Base-by-base conservation (phyloP, 2,113 vertebrate species). In the Phoxinus phoxinus region DNA sequence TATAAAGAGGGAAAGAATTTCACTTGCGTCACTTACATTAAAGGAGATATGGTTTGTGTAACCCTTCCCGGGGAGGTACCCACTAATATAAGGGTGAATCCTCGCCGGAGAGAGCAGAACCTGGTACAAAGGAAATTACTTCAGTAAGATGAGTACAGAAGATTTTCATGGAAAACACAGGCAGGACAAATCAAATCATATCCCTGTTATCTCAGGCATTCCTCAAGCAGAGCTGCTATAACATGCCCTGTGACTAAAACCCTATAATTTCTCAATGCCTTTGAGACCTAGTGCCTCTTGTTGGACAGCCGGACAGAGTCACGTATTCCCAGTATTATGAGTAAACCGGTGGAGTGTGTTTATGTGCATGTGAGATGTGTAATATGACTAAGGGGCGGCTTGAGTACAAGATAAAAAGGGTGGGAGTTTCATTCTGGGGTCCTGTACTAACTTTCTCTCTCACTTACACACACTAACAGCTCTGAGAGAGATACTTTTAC, bases 151-250 rank as follows among this genome's bases (percentile, higher is more conserved):
- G 2, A 80, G 41, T 44, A 46, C 21, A 81, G 15, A 1, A 44
- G 27, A 27, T 21, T 7, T 56, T 27, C 35, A 69, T 25, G 15
- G 10, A 83, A 41, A 85, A 85, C 63, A 67, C 53, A 15, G 27
- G 12, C 27, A 76, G 73, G 41, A 58, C 48, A 46, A 59, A 71
- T 19, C n/a, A 23, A 19, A 32, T 72, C 19, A 30, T 15, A n/a
- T 61, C 41, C 59, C 3, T 84, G 73, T 73, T 88, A 78, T 88
- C 41, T 30, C 30, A 53, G 32, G 17, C 79, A 85, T 85, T 83
- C 41, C 73, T 85, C 72, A 61, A 85, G 15, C 6, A 30, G n/a
- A 85, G 10, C 23, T 56, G 78, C 19, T 51, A 56, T 41, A 19
- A 73, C 35, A 61, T 17, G 12, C 15, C 6, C 11, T 35, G 21